A percentile compares a stretch with the other conserved stretches of the same genome.
Evolutionary conservation across 2,888 invertebrate species (phyloP).

Genomic region (Neocrepidodera transversa): DNA sequence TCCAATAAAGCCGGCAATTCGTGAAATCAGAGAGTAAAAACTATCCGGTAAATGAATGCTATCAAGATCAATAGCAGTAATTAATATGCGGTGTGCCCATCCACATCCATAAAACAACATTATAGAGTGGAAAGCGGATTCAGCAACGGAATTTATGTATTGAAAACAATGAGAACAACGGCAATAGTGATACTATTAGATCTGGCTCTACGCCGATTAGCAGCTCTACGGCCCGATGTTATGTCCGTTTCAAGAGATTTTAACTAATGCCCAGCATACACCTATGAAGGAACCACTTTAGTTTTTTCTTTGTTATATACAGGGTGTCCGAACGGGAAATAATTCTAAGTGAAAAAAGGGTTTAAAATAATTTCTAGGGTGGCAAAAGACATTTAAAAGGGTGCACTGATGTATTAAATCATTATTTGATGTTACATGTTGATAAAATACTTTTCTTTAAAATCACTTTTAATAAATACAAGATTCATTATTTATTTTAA

Average conservation of each 20-base stretch:
- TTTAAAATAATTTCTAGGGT: too few species aligned
- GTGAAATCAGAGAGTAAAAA: constrained; percentile 21
- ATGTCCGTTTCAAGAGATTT: constrained; percentile 21
- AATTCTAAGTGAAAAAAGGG: too few species aligned
- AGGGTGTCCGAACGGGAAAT: too few species aligned
- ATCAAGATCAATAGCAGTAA: constrained; percentile 44
- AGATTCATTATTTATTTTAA: too few species aligned
- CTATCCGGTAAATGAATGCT: constrained; percentile 29
- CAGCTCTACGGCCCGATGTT: constrained; percentile 26
- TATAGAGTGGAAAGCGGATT: constrained; percentile 50
- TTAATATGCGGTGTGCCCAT: constrained; percentile 47
- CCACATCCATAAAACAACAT: constrained; percentile 47
- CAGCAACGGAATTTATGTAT: constrained; percentile 54
- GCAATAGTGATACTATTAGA: constrained; percentile 46
- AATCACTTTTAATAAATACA: too few species aligned
- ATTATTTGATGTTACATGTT: too few species aligned
- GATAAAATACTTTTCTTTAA: too few species aligned
- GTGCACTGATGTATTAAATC: too few species aligned
- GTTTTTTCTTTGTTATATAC: neutral
- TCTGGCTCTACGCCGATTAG: constrained; percentile 37
- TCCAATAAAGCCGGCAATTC: constrained; percentile 13
- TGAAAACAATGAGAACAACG: constrained; percentile 55
- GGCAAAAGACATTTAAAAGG: too few species aligned
- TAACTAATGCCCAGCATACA: constrained; percentile 13
- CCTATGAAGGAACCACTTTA: too few species aligned